Conservation (phyloP, 2,797 vertebrate species). For the Harpagifer antarcticus region DNA sequence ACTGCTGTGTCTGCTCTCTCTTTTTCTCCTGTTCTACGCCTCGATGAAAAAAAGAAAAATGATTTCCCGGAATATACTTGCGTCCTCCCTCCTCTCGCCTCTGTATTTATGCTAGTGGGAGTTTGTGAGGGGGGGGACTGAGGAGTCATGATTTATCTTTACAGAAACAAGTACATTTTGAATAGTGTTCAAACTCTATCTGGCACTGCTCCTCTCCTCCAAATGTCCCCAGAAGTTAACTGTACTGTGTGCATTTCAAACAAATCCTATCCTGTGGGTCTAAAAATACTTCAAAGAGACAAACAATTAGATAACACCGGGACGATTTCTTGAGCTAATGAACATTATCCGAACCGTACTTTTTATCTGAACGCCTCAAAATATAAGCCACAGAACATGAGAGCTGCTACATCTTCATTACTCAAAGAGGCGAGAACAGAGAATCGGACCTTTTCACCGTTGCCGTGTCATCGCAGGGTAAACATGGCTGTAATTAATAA, state of each 20-base stretch:
- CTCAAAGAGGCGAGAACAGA: background rate
- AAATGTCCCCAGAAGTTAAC: constrained; percentile 48
- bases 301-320: constrained; percentile 47
- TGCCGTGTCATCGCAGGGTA: no score
- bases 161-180: constrained; percentile 47
- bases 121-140: constrained; percentile 19
- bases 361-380: constrained; percentile 17
- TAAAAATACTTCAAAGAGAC: constrained; percentile 63
- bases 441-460: no score
- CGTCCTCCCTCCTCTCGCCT: constrained; percentile 34
- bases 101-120: constrained; percentile 44
- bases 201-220: constrained; percentile 31
- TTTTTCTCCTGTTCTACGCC: constrained; percentile 37
- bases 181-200: constrained; percentile 47
- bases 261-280: constrained; percentile 27
- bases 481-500: no score
- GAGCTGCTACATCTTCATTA: background rate
- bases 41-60: constrained; percentile 16
- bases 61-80: constrained; percentile 65
- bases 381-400: background rate
- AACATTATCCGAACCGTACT: constrained; percentile 41
- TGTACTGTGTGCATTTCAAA: constrained; percentile 57
- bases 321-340: constrained; percentile 38
- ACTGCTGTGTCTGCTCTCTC: constrained; percentile 64
- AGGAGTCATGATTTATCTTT: constrained; percentile 64